phyloP scores from a whole-genome alignment of 1,140 invertebrate species.

The Aleiodes sp. region DNA sequence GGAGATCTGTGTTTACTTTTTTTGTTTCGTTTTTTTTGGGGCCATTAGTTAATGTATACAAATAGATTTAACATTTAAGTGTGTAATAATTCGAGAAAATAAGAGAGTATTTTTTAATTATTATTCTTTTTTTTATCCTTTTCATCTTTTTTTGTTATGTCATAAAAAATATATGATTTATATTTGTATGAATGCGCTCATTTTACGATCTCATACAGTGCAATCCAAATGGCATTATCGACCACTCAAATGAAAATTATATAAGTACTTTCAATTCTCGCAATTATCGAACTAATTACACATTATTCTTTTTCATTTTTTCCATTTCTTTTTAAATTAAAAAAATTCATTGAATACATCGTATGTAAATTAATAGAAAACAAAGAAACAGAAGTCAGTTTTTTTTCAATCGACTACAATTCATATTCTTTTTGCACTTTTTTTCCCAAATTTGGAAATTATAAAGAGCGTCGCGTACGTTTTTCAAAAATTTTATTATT shows the following conservation, averaged over 20 bases:
- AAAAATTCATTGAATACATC: not conserved
- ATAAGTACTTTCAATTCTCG: slow-evolving; percentile 16
- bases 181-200: not conserved
- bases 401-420: not conserved
- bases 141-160: not conserved
- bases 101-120: slow-evolving; percentile 10
- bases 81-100: not conserved
- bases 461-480: not conserved
- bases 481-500: slow-evolving; percentile 3
- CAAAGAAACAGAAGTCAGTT: not conserved
- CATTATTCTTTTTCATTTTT: not conserved
- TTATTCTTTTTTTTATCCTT: too few relatives aligned
- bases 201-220: not conserved
- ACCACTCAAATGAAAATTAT: not conserved
- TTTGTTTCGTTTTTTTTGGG: not conserved
- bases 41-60: slow-evolving; percentile 4
- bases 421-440: not conserved
- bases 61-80: not conserved
- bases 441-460: not conserved
- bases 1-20: not conserved
- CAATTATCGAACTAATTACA: not conserved
- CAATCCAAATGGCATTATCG: slow-evolving; percentile 6
- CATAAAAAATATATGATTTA: slow-evolving; percentile 11
- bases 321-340: not conserved
- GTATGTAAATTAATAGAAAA: not conserved